A percentile compares a stretch with the other conserved stretches of the same genome.
Conservation (phyloP, 2,888 invertebrate species). For the Nemotelus nigrinus region DNA sequence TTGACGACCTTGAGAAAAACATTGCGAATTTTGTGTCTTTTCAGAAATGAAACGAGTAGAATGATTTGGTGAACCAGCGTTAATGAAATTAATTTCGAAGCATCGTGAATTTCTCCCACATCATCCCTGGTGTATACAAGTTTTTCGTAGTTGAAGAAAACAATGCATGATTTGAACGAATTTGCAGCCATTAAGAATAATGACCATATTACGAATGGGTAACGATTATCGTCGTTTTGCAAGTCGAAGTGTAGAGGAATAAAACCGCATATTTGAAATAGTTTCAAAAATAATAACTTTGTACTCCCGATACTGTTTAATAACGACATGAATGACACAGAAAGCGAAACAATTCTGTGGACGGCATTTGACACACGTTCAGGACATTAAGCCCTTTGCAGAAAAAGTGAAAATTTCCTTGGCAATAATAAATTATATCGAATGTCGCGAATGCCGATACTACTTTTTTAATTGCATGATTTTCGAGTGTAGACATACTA, state of each 20-base stretch:
- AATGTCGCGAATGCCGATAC: too few relatives aligned
- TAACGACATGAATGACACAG: too few relatives aligned
- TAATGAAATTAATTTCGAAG: neutral
- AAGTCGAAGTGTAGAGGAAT: neutral
- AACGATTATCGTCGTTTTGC: neutral
- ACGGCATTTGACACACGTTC: too few relatives aligned
- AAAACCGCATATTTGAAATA: neutral
- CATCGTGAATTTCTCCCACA: neutral
- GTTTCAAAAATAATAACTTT: neutral
- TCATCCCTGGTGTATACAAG: neutral
- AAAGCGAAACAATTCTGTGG: too few relatives aligned
- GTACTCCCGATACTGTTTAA: neutral
- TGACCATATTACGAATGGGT: neutral
- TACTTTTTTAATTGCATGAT: too few relatives aligned
- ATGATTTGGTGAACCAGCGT: neutral
- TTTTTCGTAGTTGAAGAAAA: neutral
- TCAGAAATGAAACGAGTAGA: slow-evolving; percentile 11
- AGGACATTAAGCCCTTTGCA: too few relatives aligned
- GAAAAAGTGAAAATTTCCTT: too few relatives aligned
- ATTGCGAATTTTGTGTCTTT: neutral
- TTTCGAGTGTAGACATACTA: too few relatives aligned
- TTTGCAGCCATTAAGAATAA: neutral
- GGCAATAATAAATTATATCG: too few relatives aligned
- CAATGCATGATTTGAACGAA: neutral
- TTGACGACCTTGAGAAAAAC: neutral